Conservation (phyloP, 1,140 invertebrate genomes). For the Drosophila guanche region DNA sequence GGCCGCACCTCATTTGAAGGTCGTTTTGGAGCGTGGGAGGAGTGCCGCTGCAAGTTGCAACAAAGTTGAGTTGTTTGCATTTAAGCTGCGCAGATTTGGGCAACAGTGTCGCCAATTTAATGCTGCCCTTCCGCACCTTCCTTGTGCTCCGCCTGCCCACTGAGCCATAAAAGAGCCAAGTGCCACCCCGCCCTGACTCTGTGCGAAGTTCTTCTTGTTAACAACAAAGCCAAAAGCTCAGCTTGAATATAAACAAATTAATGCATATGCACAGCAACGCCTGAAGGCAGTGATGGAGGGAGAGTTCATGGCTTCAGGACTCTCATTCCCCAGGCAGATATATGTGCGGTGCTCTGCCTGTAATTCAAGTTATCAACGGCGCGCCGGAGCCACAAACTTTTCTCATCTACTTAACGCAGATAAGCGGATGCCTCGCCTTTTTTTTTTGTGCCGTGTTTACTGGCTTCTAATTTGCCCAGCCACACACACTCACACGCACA, state of each 20-base stretch:
- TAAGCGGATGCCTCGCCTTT: conserved; percentile 66
- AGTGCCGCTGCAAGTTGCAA: conserved; percentile 55
- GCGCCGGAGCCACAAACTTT: conserved; percentile 72
- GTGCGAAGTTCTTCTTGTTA: conserved; percentile 36
- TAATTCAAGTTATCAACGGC: conserved; percentile 79
- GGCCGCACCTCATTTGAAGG: conserved; percentile 57
- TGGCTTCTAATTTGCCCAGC: conserved; percentile 74
- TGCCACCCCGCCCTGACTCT: too few relatives aligned
- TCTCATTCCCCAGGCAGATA: conserved; percentile 45
- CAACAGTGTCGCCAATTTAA: conserved; percentile 76
- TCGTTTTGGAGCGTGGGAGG: conserved; percentile 42
- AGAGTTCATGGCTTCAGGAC: background rate
- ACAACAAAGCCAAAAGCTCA: conserved; percentile 45
- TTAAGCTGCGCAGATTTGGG: conserved; percentile 72
- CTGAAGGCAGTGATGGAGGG: conserved; percentile 27
- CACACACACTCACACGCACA: conserved; percentile 28
- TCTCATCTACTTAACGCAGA: conserved; percentile 81
- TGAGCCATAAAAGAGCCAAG: conserved; percentile 49
- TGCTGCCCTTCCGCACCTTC: conserved; percentile 9
- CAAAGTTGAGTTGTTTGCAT: conserved; percentile 69
- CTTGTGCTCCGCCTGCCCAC: conserved; percentile 20
- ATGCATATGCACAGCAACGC: conserved; percentile 44
- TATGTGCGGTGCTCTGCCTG: conserved; percentile 48
- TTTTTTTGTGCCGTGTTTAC: conserved; percentile 63
- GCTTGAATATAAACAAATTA: conserved; percentile 63